Base-by-base conservation (phyloP, 2,113 vertebrate species). In the Microcebus griseorufus region DNA sequence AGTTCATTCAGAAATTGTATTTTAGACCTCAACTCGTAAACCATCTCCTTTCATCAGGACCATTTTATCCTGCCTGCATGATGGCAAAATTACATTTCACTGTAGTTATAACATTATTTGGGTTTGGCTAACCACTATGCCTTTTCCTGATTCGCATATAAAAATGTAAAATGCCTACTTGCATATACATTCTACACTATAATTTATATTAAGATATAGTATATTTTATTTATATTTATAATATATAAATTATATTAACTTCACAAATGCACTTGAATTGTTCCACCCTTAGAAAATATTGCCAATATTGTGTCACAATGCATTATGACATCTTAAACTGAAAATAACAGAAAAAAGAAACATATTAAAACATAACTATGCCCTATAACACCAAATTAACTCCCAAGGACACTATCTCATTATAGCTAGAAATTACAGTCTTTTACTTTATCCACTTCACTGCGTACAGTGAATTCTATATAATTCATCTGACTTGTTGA, bases 321-420 rank as follows among this genome's bases (percentile, higher is more conserved):
- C n/a, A 64, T 78, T 86, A 42, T 67, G 37, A 60, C 39, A 88
- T 62, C 13, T 79, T 93, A 62, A 78, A 76, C 16, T 55, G 34
- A 92, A 95, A 86, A 73, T 86, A 94, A 83, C 45, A n/a, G 29
- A 45, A 55, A 88, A 94, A 94, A 94, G 55, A 93, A 93, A 86
- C 29, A 79, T 27, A 62, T 32, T 42, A 84, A 80, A 88, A 85
- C 88, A 88, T 95, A 45, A 95, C 25, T 60, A 18, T 67, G 53
- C 16, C 25, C 27, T 90, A 29, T 55, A 86, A 62, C 88, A 73
- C 55, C 67, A 58, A 79, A 88, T 83, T 93, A 90, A 79, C 8
- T 79, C 14, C 60, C 51, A 83, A 90, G 64, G 73, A 84, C 42
- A 72, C 27, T 70, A 16, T 70, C 81, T 93, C 72, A 65, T 60